A percentile compares a stretch with the other conserved stretches of the same genome.
Evolutionary conservation across 2,113 vertebrate genomes (phyloP).

Genomic region (Callipepla squamata): DNA sequence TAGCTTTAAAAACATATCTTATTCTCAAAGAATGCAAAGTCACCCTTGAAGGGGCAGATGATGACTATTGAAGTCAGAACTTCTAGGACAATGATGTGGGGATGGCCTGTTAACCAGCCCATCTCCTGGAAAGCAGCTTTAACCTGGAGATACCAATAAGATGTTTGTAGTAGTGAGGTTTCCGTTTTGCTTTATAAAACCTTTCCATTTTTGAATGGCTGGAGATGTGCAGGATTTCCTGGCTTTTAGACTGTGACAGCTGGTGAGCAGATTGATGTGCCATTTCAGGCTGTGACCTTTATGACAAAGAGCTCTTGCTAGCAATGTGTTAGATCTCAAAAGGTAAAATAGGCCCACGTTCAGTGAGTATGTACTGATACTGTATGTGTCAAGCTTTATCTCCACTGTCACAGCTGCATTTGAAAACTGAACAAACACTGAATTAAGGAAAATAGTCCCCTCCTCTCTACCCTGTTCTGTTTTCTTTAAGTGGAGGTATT

Average conservation of each 20-base stretch:
- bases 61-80: neutral
- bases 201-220: neutral
- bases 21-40: neutral
- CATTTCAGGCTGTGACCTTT: conserved; percentile 46
- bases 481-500: neutral
- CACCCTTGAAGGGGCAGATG: neutral
- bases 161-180: neutral
- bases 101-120: neutral
- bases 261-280: neutral
- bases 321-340: neutral
- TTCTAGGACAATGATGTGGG: neutral
- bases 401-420: neutral
- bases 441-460: neutral
- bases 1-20: neutral
- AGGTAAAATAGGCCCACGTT: neutral
- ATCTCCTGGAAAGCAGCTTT: neutral
- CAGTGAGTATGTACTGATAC: neutral
- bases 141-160: neutral
- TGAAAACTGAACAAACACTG: neutral
- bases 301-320: neutral
- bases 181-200: neutral
- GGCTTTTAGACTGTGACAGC: neutral
- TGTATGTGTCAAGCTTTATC: neutral
- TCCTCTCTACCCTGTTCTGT: neutral
- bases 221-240: neutral